phyloP scores from a whole-genome alignment of 2,888 invertebrate species.

The Ditula angustiorana region DNA sequence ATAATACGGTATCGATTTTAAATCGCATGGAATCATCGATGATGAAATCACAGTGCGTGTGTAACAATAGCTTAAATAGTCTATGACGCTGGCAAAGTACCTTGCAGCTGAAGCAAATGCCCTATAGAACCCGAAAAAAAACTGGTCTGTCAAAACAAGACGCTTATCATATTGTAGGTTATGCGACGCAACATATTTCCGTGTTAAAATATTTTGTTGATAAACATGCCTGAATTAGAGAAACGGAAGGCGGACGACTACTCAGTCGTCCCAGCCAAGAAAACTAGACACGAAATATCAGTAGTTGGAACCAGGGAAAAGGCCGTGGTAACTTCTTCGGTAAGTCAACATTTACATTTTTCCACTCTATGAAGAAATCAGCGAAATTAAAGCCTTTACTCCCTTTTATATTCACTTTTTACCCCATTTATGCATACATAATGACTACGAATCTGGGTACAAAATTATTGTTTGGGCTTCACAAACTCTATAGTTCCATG shows the following conservation, averaged over 20 bases:
- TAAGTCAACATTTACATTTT: constrained; percentile 70
- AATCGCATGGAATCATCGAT: not conserved
- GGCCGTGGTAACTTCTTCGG: constrained; percentile 89
- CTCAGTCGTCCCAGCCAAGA: constrained; percentile 87
- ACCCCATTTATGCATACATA: no score
- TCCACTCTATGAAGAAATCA: not conserved
- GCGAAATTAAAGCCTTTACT: not conserved
- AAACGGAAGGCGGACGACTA: constrained; percentile 88
- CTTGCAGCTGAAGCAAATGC: not conserved
- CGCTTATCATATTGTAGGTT: constrained; percentile 33
- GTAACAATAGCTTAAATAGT: constrained; percentile 11
- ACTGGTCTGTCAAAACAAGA: constrained; percentile 31
- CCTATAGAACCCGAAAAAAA: not conserved
- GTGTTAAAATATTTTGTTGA: not conserved
- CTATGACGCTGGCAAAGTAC: no score
- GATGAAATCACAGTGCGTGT: not conserved
- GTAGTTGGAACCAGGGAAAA: constrained; percentile 90
- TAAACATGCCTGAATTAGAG: constrained; percentile 78
- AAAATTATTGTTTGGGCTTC: no score
- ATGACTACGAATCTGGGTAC: no score
- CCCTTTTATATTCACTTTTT: not conserved
- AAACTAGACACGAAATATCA: constrained; percentile 89
- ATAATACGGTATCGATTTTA: not conserved
- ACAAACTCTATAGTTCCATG: no score
- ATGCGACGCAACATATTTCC: constrained; percentile 3